phyloP scores from a whole-genome alignment of 1,140 invertebrate species.

The Delia radicum region DNA sequence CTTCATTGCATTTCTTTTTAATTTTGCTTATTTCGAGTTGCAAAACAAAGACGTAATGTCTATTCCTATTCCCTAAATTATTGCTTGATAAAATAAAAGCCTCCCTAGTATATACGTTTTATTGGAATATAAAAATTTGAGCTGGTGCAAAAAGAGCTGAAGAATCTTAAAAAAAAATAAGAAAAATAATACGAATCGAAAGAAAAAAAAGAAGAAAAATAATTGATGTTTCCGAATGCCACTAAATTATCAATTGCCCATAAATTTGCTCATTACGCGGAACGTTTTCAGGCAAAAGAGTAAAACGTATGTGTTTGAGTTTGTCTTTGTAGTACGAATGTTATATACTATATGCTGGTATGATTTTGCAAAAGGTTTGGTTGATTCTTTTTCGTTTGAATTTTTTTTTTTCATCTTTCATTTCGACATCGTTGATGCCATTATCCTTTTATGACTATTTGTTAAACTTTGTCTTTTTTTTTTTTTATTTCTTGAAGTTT shows the following conservation, averaged over 20 bases:
- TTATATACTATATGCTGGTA: not conserved
- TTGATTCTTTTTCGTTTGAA: not conserved
- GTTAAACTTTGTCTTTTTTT: not conserved
- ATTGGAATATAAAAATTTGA: too few species aligned
- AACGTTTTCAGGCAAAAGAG: slow-evolving; percentile 9
- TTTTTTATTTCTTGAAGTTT: not conserved
- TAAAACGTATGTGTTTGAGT: not conserved
- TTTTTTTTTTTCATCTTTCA: not conserved
- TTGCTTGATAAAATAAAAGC: too few species aligned
- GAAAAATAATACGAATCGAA: not conserved
- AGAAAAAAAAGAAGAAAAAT: slow-evolving; percentile 29
- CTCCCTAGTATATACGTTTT: too few species aligned
- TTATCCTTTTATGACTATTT: slow-evolving; percentile 21
- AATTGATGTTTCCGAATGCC: slow-evolving; percentile 56
- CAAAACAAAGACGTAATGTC: too few species aligned
- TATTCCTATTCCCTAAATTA: too few species aligned
- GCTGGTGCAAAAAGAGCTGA: not conserved
- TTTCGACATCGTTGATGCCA: not conserved
- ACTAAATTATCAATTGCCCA: slow-evolving; percentile 57
- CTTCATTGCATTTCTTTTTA: not conserved
- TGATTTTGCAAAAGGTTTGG: not conserved
- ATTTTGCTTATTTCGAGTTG: too few species aligned
- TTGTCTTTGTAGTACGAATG: not conserved
- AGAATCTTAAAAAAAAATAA: not conserved
- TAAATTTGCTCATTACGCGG: slow-evolving; percentile 55